phyloP scores from a whole-genome alignment of 2,888 invertebrate species.

The Tromatobia lineatoria region DNA sequence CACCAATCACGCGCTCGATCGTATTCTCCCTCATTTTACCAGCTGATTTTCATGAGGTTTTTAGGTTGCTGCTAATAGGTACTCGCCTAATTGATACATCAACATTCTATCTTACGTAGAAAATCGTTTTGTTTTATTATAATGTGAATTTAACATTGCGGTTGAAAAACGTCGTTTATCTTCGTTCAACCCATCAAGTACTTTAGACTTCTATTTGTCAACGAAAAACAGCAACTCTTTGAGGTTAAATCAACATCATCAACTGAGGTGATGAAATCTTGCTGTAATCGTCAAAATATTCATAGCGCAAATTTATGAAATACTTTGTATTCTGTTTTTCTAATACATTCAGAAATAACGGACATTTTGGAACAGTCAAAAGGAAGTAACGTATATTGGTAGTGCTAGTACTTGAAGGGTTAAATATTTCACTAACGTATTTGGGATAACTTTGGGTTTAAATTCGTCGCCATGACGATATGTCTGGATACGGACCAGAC shows the following conservation, averaged over 20 bases:
- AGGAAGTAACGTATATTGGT: no score
- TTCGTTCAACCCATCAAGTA: neutral
- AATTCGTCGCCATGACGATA: conserved; percentile 76
- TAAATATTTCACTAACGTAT: neutral
- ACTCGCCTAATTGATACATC: conserved; percentile 17
- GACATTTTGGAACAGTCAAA: no score
- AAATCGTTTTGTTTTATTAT: conserved; percentile 9
- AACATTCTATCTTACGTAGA: neutral
- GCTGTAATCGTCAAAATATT: no score
- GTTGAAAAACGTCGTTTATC: neutral
- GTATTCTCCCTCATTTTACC: conserved; percentile 40
- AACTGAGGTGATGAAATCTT: neutral
- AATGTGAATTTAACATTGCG: neutral
- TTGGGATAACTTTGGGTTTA: conserved; percentile 63
- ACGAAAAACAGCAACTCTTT: neutral
- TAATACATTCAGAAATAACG: no score
- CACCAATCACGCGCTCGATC: conserved; percentile 23
- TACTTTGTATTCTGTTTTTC: no score
- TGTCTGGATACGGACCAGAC: conserved; percentile 72
- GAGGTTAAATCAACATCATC: neutral
- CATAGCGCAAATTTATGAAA: no score
- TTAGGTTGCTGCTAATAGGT: neutral
- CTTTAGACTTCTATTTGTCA: neutral
- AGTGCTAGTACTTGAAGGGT: neutral
- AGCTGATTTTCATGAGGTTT: conserved; percentile 40